Conservation (phyloP, 2,113 vertebrate species). For the Sphaerodactylus townsendi region DNA sequence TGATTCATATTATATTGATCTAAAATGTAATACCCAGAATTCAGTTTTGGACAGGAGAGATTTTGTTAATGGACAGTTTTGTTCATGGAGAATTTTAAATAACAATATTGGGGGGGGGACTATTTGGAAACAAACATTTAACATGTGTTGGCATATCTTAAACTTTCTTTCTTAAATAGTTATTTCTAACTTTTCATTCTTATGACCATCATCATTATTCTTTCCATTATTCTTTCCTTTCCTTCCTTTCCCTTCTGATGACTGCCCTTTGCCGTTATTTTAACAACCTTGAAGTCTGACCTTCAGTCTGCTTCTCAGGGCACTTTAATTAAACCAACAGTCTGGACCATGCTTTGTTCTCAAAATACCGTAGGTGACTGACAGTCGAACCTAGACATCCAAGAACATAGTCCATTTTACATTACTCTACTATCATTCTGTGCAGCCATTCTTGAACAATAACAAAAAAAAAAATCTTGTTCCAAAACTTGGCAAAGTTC, state of each 20-base stretch:
- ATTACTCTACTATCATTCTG: neutral
- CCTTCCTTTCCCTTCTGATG: neutral
- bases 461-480: neutral
- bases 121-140: neutral
- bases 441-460: neutral
- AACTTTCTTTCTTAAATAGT: neutral
- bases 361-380: constrained; percentile 1
- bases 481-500: neutral
- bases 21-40: neutral
- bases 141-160: neutral
- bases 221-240: too few relatives aligned
- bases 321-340: constrained; percentile 3
- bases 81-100: too few relatives aligned
- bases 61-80: neutral
- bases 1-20: neutral
- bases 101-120: too few relatives aligned
- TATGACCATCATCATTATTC: neutral
- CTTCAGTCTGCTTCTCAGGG: neutral
- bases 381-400: neutral
- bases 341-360: constrained; percentile 9
- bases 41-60: neutral
- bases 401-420: neutral
- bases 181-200: neutral
- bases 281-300: too few relatives aligned
- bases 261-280: neutral